A percentile compares a stretch with the other conserved stretches of the same genome.
These are phyloP conservation scores for Habroteleia sp. DNA, from an alignment of 2,888 invertebrate genomes.

Conservation along the genomic window DNA sequence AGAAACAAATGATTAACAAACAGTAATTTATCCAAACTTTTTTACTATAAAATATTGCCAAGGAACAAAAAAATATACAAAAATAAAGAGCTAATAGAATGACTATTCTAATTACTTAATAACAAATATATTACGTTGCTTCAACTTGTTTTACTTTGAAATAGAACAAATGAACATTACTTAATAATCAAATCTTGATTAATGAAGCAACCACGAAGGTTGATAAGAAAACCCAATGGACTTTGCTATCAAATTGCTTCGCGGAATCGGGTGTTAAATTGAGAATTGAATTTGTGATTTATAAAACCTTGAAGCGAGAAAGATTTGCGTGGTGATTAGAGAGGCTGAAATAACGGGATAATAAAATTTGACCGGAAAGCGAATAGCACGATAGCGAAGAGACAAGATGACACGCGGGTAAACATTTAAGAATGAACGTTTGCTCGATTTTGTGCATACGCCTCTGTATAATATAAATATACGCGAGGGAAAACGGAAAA, in stretches of 20 bases:
- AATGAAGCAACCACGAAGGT: too few relatives aligned
- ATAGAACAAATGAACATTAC: too few relatives aligned
- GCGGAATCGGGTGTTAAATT: slow-evolving; percentile 4
- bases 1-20: too few relatives aligned
- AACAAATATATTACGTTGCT: too few relatives aligned
- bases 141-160: too few relatives aligned
- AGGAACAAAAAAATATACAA: too few relatives aligned
- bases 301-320: neutral
- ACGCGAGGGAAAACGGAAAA: slow-evolving; percentile 57
- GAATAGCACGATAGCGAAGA: slow-evolving; percentile 16
- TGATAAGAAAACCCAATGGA: too few relatives aligned
- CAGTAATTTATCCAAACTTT: too few relatives aligned
- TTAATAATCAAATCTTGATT: too few relatives aligned
- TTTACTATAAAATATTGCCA: too few relatives aligned
- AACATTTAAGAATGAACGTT: slow-evolving; percentile 25
- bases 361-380: slow-evolving; percentile 10
- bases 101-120: too few relatives aligned
- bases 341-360: slow-evolving; percentile 5
- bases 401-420: slow-evolving; percentile 20
- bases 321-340: slow-evolving; percentile 13
- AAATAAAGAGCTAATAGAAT: too few relatives aligned
- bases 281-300: slow-evolving; percentile 10
- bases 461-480: slow-evolving; percentile 36
- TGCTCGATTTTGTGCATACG: slow-evolving; percentile 5
- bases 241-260: neutral